Base-by-base conservation (phyloP, 92 coral and sea anemone species). In the Umimayanthus chanpuru region DNA sequence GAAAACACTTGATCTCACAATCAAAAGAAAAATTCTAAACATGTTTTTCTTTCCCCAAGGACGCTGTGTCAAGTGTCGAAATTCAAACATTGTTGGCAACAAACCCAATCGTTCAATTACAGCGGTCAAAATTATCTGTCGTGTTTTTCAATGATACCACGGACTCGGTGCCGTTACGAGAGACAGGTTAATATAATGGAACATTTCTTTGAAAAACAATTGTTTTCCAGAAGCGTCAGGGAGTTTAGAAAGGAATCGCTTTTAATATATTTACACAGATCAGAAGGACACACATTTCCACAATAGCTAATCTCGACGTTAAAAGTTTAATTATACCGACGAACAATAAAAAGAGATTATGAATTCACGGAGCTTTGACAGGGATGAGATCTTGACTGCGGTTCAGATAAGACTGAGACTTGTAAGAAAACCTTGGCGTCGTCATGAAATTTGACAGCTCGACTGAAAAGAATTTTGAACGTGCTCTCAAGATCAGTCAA, bases 401-500 rank as follows among this genome's bases (percentile, higher is more conserved):
- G 76, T 72, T 72, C 40, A 10, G 40, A 72, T 14, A 14, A 72
- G 0, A 29, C 36, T 72, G 76, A 72, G 25, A 72, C 38, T 29
- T 72, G 18, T 32, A 72, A 9, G n/a, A 72, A 72, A 80, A 55
- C 58, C 18, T 5, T 55, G 25, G 76, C 41, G 71, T 80, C 64
- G 84, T 80, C 84, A 80, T 30, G 56, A 49, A 20, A 30, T 23
- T 9, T 80, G 70, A 56, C 84, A 80, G 84, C 47, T 58, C 12
- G 16, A 29, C 44, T 30, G 38, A 78, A 21, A 29, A 78, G 68
- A 77, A 41, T n/a, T 44, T 20, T n/a, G n/a, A n/a, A n/a, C 20
- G 15, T n/a, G 28, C 23, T 74, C 28, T 26, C 61, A 23, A n/a
- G n/a, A n/a, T n/a, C n/a, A n/a, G 30, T 20, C 44, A 67, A 75